phyloP scores from a whole-genome alignment of 2,113 vertebrate species.

The Dolichallabes microphthalmus region DNA sequence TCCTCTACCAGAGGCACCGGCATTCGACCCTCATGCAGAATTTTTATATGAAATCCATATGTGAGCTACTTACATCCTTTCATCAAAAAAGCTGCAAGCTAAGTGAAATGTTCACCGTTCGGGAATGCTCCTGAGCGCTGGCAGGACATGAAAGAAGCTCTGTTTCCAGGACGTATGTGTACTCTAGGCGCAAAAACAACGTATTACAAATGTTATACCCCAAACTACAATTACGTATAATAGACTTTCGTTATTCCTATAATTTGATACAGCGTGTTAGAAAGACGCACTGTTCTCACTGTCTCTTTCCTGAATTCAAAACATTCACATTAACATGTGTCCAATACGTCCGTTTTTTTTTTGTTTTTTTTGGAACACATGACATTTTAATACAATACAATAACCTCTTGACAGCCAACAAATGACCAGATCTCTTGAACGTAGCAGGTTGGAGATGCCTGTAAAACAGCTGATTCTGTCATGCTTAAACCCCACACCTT shows the following conservation, averaged over 20 bases:
- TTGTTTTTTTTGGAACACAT: background rate
- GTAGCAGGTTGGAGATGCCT: conserved; percentile 16
- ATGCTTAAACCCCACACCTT: conserved; percentile 45
- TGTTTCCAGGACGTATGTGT: conserved; percentile 19
- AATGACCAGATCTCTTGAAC: conserved; percentile 28
- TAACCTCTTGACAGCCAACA: conserved; percentile 35
- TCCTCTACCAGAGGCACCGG: background rate
- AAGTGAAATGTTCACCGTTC: conserved; percentile 5
- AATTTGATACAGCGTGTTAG: background rate
- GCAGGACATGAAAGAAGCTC: conserved; percentile 32
- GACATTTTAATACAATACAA: conserved; percentile 49
- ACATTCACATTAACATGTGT: conserved; percentile 28
- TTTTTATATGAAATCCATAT: conserved; percentile 33
- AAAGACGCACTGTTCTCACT: conserved; percentile 12
- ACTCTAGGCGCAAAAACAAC: background rate
- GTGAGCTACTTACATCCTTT: conserved; percentile 29
- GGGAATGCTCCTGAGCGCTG: background rate
- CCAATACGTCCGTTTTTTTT: background rate
- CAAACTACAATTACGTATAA: conserved; percentile 30
- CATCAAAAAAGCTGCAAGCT: conserved; percentile 6
- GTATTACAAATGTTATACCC: conserved; percentile 14
- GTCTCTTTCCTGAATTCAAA: conserved; percentile 4
- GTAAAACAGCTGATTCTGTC: conserved; percentile 56
- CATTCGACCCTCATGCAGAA: background rate
- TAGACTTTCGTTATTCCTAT: conserved; percentile 28